A percentile compares a stretch with the other conserved stretches of the same genome.
Conservation (phyloP, 92 coral and sea anemone genomes). For the Paragorgia papillata region DNA sequence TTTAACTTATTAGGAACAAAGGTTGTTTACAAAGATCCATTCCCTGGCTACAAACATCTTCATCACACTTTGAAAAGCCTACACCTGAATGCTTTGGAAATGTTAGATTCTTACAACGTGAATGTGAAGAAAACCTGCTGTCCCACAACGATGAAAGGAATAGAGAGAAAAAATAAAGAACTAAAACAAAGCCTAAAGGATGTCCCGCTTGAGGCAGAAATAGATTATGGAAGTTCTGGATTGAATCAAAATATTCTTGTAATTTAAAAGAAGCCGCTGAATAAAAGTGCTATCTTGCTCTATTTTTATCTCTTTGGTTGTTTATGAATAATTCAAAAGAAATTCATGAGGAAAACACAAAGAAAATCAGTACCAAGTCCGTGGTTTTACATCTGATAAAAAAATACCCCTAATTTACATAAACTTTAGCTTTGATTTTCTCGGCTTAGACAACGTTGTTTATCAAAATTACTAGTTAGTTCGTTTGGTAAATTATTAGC, state of each 20-base stretch:
- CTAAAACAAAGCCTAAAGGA: not conserved
- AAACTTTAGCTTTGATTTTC: too few relatives aligned
- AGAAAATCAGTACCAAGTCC: too few relatives aligned
- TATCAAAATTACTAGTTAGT: too few relatives aligned
- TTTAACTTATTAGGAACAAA: not conserved
- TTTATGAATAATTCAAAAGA: too few relatives aligned
- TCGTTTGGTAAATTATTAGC: too few relatives aligned
- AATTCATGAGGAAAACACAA: too few relatives aligned
- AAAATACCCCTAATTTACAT: too few relatives aligned
- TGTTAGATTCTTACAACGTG: slow-evolving; percentile 25
- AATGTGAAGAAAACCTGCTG: not conserved
- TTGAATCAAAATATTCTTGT: not conserved
- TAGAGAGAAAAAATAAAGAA: not conserved
- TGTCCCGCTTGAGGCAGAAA: slow-evolving; percentile 6
- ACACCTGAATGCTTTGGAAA: not conserved
- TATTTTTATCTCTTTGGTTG: too few relatives aligned
- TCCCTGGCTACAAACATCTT: slow-evolving; percentile 35
- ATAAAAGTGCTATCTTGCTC: not conserved
- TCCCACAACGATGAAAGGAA: not conserved
- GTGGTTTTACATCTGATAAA: too few relatives aligned
- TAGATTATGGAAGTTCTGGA: slow-evolving; percentile 13
- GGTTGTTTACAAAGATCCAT: slow-evolving; percentile 4
- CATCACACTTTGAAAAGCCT: slow-evolving; percentile 11
- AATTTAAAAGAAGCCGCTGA: not conserved
- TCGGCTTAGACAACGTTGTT: too few relatives aligned